Base-by-base conservation (phyloP, 2,888 invertebrate genomes). In the Tetramorium bicarinatum region DNA sequence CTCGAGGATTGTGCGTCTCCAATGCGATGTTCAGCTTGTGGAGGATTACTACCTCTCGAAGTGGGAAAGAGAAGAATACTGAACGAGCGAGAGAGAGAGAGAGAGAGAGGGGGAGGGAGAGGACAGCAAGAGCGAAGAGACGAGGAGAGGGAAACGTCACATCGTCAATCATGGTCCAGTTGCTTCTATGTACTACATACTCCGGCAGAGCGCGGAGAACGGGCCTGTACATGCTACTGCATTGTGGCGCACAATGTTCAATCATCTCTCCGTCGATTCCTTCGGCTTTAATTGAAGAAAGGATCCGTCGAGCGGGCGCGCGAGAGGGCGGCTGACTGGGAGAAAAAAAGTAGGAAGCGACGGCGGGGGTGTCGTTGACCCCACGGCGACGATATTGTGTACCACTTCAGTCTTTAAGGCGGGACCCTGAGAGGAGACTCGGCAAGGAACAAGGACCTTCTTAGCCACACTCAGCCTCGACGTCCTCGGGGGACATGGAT, bases 81-180 rank as follows among this genome's bases (percentile, higher is more conserved):
- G 79, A 66, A 25, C n/a, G 66, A 44, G 54, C 41, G 69, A 66
- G 64, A 72, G 54, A 62, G 59, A 79, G 69, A 44, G 56, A 49
- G 67, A 4, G 54, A 49, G 69, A 54, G 64, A 72, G 54, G 56
- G 69, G 59, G 64, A 72, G 54, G 56, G 64, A 79, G 69, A 44
- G 56, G 49, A 62, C 44, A 25, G 52, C 41, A 56, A n/a, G 62
- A 59, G 21, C 41, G 82, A 56, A 52, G 82, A 75, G 77, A 77
- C 62, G 75, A 69, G 34, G 72, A 71, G 77, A 49, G 86, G 71
- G 85, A 89, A 88, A 91, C 90, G 92, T 91, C 92, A 89, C 91
- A 91, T 94, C 93, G 94, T 94, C 94, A 93, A 93, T 94, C 94
- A 94, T 90, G 92, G 93, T 93, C 93, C 93, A 93, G 94, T 94